Conservation (phyloP, 1,140 invertebrate genomes). For the Apocrypta bakeri region DNA sequence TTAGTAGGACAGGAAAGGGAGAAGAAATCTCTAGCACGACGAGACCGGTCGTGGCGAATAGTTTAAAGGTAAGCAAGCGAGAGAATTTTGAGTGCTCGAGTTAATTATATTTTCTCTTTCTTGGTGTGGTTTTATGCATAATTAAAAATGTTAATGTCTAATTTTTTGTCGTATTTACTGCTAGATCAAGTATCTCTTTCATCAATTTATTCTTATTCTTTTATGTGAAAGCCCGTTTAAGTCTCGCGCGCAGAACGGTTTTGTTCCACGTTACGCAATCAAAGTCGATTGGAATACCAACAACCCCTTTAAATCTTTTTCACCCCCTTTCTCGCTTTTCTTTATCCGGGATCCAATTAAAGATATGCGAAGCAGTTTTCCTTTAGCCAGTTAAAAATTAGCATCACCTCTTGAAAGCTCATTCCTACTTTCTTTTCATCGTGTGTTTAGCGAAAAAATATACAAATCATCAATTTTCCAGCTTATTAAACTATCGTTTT, state of each 20-base stretch:
- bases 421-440: background rate
- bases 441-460: constrained; percentile 26
- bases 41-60: background rate
- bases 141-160: background rate
- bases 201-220: too few relatives aligned
- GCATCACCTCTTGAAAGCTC: constrained; percentile 50
- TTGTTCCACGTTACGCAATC: too few relatives aligned
- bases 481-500: constrained; percentile 48
- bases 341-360: constrained; percentile 71
- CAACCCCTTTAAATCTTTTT: background rate
- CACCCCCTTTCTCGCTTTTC: constrained; percentile 56
- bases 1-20: background rate
- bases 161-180: too few relatives aligned
- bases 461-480: constrained; percentile 50
- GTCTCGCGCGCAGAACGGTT: too few relatives aligned
- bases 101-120: too few relatives aligned
- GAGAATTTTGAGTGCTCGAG: background rate
- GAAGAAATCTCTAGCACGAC: background rate
- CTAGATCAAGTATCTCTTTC: too few relatives aligned
- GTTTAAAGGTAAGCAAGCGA: constrained; percentile 33
- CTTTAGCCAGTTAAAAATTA: constrained; percentile 65
- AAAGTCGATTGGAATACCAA: too few relatives aligned
- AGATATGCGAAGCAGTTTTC: constrained; percentile 60
- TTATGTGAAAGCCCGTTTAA: too few relatives aligned
- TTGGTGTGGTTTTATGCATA: background rate